Conservation (phyloP, 2,888 invertebrate species). For the Meliscaeva auricollis region DNA sequence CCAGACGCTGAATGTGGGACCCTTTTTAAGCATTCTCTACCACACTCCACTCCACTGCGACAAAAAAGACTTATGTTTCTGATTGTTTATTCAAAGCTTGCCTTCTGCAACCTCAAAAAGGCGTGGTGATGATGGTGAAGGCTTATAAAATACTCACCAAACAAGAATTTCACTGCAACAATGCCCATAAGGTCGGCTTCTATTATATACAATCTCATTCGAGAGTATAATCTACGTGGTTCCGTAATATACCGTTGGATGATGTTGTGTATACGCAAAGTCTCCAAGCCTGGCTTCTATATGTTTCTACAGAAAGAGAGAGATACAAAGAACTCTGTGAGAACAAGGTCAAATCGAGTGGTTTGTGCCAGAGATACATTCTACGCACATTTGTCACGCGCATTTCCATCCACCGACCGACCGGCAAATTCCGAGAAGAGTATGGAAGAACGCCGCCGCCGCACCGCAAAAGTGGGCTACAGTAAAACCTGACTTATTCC, state of each 20-base stretch:
- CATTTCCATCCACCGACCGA: constrained; percentile 18
- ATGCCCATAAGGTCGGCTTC: constrained; percentile 26
- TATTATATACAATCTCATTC: constrained; percentile 22
- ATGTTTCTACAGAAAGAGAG: background rate
- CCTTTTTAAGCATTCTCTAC: constrained; percentile 33
- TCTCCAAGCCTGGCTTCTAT: background rate
- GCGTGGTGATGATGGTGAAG: constrained; percentile 47
- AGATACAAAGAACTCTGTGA: constrained; percentile 35
- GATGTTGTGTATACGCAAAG: too few species aligned
- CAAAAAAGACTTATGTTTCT: constrained; percentile 22
- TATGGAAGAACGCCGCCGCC: too few species aligned
- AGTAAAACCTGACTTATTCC: constrained; percentile 34
- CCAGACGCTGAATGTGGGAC: background rate
- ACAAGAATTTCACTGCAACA: constrained; percentile 66
- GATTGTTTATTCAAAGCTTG: constrained; percentile 64
- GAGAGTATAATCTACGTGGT: constrained; percentile 24
- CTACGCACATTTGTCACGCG: constrained; percentile 49
- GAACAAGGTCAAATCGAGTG: constrained; percentile 60
- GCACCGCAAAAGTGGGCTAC: constrained; percentile 26
- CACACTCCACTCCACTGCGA: background rate
- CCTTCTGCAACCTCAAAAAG: constrained; percentile 48
- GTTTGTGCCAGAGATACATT: constrained; percentile 32
- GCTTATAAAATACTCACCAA: constrained; percentile 28
- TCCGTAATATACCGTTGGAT: constrained; percentile 49
- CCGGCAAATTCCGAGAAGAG: background rate